These are phyloP conservation scores for Aplodontia rufa DNA, from an alignment of 2,113 vertebrate genomes.

Conservation along the genomic window DNA sequence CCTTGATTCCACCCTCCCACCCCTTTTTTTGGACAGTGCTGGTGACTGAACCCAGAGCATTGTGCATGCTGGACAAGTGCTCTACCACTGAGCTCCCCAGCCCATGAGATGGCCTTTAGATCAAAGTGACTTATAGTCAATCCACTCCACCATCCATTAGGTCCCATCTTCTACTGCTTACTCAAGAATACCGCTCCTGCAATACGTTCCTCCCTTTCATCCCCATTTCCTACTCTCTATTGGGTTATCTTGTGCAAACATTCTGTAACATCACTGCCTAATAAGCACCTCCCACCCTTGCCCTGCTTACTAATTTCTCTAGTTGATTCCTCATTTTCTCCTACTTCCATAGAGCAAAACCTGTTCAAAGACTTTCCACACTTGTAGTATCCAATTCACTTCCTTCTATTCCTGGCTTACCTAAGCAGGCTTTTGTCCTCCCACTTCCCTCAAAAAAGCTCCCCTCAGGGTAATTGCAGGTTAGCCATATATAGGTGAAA, in stretches of 20 bases:
- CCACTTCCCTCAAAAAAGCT: neutral
- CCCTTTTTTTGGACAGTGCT: neutral
- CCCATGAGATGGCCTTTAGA: neutral
- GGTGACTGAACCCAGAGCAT: neutral
- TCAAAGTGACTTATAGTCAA: neutral
- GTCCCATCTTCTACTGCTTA: neutral
- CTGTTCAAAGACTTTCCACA: neutral
- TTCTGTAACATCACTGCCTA: neutral
- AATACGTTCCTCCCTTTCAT: too few species aligned
- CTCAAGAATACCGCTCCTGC: neutral
- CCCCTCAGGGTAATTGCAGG: neutral
- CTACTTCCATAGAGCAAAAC: neutral
- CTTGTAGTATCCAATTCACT: neutral
- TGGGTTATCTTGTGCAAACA: neutral
- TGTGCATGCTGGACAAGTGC: neutral
- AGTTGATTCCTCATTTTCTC: neutral
- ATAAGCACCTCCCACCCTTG: too few species aligned
- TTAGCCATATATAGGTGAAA: neutral
- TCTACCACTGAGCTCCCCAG: neutral
- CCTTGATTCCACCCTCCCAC: too few species aligned
- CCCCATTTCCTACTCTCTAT: neutral
- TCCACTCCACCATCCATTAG: neutral
- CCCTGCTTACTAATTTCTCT: neutral
- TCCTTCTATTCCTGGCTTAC: neutral
- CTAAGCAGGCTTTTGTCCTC: neutral